phyloP scores from a whole-genome alignment of 2,113 vertebrate species.

The Etheostoma cragini region DNA sequence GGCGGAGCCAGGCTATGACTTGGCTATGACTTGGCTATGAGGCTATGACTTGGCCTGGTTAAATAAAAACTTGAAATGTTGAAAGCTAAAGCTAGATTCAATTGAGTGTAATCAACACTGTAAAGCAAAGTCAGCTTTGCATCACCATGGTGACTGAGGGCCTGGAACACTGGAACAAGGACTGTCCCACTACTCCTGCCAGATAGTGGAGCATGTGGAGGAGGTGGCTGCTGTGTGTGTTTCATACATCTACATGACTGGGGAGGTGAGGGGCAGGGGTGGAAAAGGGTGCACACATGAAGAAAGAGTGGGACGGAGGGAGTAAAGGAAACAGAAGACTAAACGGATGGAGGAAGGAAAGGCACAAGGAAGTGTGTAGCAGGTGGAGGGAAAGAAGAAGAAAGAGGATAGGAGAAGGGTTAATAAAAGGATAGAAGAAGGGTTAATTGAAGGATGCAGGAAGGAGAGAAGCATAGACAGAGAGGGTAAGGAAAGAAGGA shows the following conservation, averaged over 20 bases:
- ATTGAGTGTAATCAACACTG: too few relatives aligned
- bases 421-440: background rate
- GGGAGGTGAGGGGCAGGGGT: background rate
- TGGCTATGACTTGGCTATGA: too few relatives aligned
- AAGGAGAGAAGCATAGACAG: background rate
- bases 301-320: background rate
- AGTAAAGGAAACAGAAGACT: background rate
- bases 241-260: conserved; percentile 1
- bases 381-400: background rate
- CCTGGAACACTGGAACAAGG: conserved; percentile 36
- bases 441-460: background rate
- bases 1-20: too few relatives aligned
- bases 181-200: conserved; percentile 30
- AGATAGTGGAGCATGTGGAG: conserved; percentile 12
- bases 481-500: background rate
- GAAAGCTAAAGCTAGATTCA: too few relatives aligned
- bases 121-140: conserved; percentile 23
- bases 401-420: background rate
- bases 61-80: too few relatives aligned
- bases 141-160: conserved; percentile 59
- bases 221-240: background rate
- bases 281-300: background rate
- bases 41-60: too few relatives aligned
- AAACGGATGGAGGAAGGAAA: background rate
- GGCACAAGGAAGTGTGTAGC: background rate